A percentile compares a stretch with the other conserved stretches of the same genome.
These are phyloP conservation scores for Hoplostethus mediterraneus DNA, from an alignment of 2,797 vertebrate species.

Conservation along the genomic window DNA sequence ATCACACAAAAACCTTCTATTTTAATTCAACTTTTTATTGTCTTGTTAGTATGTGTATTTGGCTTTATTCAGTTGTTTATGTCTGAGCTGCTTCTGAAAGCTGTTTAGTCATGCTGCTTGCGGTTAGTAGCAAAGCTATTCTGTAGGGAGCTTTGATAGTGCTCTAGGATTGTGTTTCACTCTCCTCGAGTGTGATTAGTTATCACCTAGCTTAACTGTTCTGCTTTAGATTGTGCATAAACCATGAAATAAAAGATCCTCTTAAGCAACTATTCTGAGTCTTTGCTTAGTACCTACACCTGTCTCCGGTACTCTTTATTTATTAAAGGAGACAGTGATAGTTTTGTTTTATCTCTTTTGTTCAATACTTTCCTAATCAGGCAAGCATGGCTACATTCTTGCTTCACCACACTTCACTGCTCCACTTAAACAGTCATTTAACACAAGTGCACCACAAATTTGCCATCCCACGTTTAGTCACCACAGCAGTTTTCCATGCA, in stretches of 20 bases:
- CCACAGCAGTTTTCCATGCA: background rate
- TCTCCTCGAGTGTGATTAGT: conserved; percentile 56
- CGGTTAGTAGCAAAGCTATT: conserved; percentile 37
- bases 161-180: conserved; percentile 63
- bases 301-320: background rate
- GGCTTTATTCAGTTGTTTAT: background rate
- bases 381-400: background rate
- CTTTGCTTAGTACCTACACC: conserved; percentile 26
- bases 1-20: background rate
- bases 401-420: background rate
- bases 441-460: background rate
- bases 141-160: conserved; percentile 20
- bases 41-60: background rate
- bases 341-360: background rate
- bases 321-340: background rate
- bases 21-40: background rate
- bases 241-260: conserved; percentile 45
- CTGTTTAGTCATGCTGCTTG: conserved; percentile 22
- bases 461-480: background rate
- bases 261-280: conserved; percentile 7
- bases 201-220: conserved; percentile 48
- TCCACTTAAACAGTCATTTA: background rate
- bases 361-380: background rate
- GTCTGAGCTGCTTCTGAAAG: conserved; percentile 6
- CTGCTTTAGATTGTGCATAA: conserved; percentile 30